Evolutionary conservation across 35 echinoderm and acorn worm genomes (phyloP).

Genomic region (Ptychodera flava): DNA sequence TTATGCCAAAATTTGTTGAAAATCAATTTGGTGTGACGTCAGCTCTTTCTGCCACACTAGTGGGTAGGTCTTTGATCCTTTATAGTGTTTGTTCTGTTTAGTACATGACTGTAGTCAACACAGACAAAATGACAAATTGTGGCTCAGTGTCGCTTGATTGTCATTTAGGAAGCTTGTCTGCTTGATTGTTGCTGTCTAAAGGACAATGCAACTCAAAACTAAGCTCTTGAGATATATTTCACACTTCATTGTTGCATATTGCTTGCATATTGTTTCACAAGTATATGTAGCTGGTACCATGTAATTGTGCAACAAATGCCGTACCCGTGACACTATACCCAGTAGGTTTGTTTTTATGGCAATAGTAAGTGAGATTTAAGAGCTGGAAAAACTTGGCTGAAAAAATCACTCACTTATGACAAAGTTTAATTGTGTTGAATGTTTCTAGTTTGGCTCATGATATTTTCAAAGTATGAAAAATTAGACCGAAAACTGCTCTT

Average conservation of each 20-base stretch:
- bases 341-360: too few relatives aligned
- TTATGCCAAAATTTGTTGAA: conserved; percentile 61
- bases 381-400: too few relatives aligned
- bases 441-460: too few relatives aligned
- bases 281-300: too few relatives aligned
- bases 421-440: too few relatives aligned
- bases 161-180: not conserved
- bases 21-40: conserved; percentile 52
- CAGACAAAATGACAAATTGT: not conserved
- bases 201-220: not conserved
- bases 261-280: too few relatives aligned
- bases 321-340: too few relatives aligned
- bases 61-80: conserved; percentile 24
- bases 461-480: too few relatives aligned
- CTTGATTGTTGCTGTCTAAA: not conserved
- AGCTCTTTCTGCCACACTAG: conserved; percentile 33
- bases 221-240: not conserved
- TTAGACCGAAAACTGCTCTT: too few relatives aligned
- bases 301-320: too few relatives aligned
- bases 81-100: not conserved
- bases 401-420: too few relatives aligned
- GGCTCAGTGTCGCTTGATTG: not conserved
- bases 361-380: too few relatives aligned
- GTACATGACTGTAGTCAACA: not conserved
- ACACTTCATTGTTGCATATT: not conserved